These are phyloP conservation scores for Pelodiscus sinensis DNA, from an alignment of 2,113 vertebrate species.

Conservation along the genomic window DNA sequence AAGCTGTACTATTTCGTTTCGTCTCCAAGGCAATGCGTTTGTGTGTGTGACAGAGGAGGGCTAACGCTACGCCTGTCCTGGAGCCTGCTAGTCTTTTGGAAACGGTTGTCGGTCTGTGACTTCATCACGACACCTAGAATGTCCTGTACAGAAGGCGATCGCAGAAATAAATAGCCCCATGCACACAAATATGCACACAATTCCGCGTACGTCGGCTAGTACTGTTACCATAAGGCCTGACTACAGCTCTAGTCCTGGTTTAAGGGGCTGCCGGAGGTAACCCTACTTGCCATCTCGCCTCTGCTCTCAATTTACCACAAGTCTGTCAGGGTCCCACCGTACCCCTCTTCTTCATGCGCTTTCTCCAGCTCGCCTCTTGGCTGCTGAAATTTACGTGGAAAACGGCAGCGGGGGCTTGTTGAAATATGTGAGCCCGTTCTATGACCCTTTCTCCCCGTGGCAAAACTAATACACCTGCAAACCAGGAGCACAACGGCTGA, in stretches of 20 bases:
- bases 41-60: neutral
- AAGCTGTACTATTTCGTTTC: neutral
- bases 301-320: fast-evolving
- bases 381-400: neutral
- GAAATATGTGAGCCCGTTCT: neutral
- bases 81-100: neutral
- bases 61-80: neutral
- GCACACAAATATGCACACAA: no score
- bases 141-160: neutral
- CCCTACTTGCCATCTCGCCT: fast-evolving
- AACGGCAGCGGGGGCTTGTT: neutral
- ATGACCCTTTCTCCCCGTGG: neutral
- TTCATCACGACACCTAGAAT: neutral
- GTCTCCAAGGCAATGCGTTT: neutral
- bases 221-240: neutral
- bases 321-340: neutral
- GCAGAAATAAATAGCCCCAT: neutral
- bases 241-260: neutral
- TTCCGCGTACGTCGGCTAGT: no score
- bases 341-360: neutral
- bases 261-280: neutral
- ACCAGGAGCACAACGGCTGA: neutral
- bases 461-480: conserved; percentile 42
- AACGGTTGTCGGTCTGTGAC: fast-evolving
- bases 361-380: neutral